Base-by-base conservation (phyloP, 2,888 invertebrate genomes). In the Gryllus longicercus region DNA sequence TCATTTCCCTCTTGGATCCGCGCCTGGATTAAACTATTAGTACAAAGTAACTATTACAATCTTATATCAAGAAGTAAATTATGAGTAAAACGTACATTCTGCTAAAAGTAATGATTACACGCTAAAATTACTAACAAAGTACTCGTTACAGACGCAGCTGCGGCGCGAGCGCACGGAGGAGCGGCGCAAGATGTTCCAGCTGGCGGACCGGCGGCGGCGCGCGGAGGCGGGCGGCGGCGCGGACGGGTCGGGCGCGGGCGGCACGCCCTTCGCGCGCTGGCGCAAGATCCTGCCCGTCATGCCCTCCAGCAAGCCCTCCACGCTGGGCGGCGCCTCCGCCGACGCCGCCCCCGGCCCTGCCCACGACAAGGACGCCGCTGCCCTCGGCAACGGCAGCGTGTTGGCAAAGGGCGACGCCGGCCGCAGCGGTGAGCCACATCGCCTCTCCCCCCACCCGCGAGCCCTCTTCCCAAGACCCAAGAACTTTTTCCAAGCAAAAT, bases 161-260 rank as follows among this genome's bases (percentile, higher is more conserved):
- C 91, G 94, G 38, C 91, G 96, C 84, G 98, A 98, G 86, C 90
- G 97, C 80, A 97, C 96, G 0, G 98, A 97, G 87, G 97, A 97
- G 86, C 90, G 97, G 81, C 91, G 95, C 83, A 97, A 97, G 89
- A 94, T 97, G 91, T 96, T 96, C 85, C 95, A 95, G 88, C 89
- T 96, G 84, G 96, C 94, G 0, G 96, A 94, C 84, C 91, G 86
- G 75, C 87, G 88, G 82, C 91, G 86, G 77, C 87, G 88, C 82
- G 86, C 86, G 74, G 38, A 38, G 38, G 38, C 38, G 38, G 38
- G 38, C 38, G 38, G 38, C 38, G 38, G 38, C 8, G 85, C 86
- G 74, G 88, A 88, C 81, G 84, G 82, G 11, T 86, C 86, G 78
- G 91, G 83, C 86, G 92, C 85, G 85, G 90, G 85, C 84, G 90